Evolutionary conservation across 2,888 invertebrate genomes (phyloP).

Genomic region (Drosophila testacea): DNA sequence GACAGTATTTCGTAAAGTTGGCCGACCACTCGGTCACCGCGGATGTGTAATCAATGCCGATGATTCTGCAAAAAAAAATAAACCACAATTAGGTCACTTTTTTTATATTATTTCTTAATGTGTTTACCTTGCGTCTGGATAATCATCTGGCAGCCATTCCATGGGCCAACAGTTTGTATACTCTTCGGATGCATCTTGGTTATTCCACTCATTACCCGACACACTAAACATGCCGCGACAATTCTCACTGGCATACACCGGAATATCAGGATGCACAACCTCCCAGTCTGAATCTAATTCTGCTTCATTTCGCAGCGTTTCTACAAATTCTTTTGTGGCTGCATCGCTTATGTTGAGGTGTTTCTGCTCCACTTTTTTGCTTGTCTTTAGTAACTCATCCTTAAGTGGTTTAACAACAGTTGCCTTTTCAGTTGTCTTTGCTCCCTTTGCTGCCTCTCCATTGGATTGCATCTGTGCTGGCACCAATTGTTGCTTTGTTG

Average conservation of each 20-base stretch:
- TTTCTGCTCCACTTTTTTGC: conserved; percentile 69
- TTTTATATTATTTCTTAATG: neutral
- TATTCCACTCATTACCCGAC: conserved; percentile 83
- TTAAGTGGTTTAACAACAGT: conserved; percentile 12
- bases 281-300: conserved; percentile 85
- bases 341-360: conserved; percentile 82
- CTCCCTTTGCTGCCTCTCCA: conserved; percentile 14
- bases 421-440: neutral
- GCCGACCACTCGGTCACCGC: conserved; percentile 93
- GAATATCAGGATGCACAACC: conserved; percentile 85
- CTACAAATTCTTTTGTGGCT: conserved; percentile 85
- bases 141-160: conserved; percentile 96
- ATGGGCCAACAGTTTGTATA: conserved; percentile 96
- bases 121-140: conserved; percentile 87
- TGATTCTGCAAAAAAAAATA: conserved; percentile 84
- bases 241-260: conserved; percentile 77
- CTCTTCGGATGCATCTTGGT: conserved; percentile 81
- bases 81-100: conserved; percentile 77
- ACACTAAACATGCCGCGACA: conserved; percentile 86
- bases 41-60: conserved; percentile 96
- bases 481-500: conserved; percentile 41
- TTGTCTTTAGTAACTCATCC: conserved; percentile 72
- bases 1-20: conserved; percentile 85
- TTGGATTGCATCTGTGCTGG: conserved; percentile 12
- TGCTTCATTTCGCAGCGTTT: conserved; percentile 80